Evolutionary conservation across 2,797 vertebrate genomes (phyloP), one percentile per base, ranked within the genome.

Genomic region (Lacerta agilis): DNA sequence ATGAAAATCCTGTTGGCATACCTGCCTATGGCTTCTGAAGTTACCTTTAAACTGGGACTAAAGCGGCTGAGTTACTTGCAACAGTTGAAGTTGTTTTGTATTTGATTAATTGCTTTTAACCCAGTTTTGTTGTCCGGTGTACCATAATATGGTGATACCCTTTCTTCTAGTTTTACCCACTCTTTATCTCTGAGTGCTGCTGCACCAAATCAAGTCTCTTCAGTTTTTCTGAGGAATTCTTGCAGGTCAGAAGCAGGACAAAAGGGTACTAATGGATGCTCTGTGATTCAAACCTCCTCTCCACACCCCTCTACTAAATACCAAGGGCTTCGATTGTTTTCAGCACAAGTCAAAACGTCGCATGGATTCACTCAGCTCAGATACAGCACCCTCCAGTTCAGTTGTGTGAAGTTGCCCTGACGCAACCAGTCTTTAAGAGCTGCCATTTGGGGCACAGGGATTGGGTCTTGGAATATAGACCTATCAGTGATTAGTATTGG

Each of bases 251-350:
- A 79, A 41, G 76, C 76, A 79, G 87, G 77, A 76, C 82, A 84
- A 88, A 88, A 84, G 82, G 84, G 82, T 79, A 84, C 82, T 88
- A 88, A 88, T 88, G 87, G 87, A 79, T 64, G 36, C 36, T 84
- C 45, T 72, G 36, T 64, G 72, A 43, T 79, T 43, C 76, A 79
- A 79, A 25, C 13, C 64, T 61, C 41, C 55, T 41, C 20, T 79
- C 41, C 11, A 4, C 23, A 29, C 25, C 3, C 1, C 23, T 33
- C 45, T 49, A 76, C 71, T 49, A 41, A 82, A 82, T 20, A 66
- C 29, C 71, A 76, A 76, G 38, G 75, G 29, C 66, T 84, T 88
- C 23, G 55, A 73, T 84, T 88, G 76, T 82, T 79, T 84, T 79
- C 82, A 84, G 49, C 36, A 61, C 20, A 43, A 64, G 66, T 33